phyloP scores from a whole-genome alignment of 2,797 vertebrate genomes.

The Galago senegalensis region DNA sequence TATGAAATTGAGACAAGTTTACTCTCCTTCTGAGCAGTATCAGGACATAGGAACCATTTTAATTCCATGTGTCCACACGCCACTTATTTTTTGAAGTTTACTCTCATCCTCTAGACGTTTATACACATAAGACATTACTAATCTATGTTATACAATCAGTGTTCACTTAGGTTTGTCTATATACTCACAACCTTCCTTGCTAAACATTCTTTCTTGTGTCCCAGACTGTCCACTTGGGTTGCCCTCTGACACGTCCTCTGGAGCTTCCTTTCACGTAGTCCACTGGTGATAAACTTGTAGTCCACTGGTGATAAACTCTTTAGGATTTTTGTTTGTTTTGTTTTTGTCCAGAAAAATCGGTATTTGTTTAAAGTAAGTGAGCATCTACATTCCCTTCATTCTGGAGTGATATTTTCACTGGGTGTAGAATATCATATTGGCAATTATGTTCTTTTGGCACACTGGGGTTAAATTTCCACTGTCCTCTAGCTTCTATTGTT shows the following conservation, averaged over 20 bases:
- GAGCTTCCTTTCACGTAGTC: neutral
- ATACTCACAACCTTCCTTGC: neutral
- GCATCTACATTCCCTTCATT: neutral
- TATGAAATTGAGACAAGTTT: neutral
- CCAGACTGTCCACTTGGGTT: neutral
- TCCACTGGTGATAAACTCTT: neutral
- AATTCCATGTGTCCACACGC: neutral
- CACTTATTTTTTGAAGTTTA: slow-evolving; percentile 33
- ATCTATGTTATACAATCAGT: neutral
- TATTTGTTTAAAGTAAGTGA: neutral
- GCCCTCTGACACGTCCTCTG: neutral
- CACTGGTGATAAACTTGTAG: neutral
- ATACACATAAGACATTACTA: neutral
- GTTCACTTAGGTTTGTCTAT: neutral
- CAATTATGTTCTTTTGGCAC: neutral
- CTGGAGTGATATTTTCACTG: neutral
- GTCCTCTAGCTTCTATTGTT: neutral
- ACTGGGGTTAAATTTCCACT: neutral
- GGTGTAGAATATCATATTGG: slow-evolving; percentile 2
- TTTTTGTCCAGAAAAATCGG: neutral
- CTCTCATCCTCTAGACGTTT: neutral
- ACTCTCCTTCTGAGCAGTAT: neutral
- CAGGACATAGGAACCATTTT: neutral
- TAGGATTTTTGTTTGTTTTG: neutral
- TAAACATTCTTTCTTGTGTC: neutral